Evolutionary conservation across 2,113 vertebrate species (phyloP), one percentile per base, ranked within the genome.

Genomic region (Pogona vitticeps): DNA sequence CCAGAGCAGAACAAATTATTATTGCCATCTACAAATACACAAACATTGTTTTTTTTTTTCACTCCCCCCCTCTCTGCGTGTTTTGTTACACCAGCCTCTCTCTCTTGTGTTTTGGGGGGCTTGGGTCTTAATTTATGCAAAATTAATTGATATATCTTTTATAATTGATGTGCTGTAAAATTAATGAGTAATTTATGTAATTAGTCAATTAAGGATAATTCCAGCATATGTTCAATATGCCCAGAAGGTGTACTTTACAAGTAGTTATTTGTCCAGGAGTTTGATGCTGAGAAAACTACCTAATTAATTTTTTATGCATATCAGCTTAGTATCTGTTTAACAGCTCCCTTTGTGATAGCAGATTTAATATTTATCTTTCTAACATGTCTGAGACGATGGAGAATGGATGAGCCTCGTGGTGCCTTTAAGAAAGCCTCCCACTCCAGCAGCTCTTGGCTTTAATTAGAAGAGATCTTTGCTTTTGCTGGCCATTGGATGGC

Each of bases 151-250:
- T 99, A 99, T 99, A 99, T 99, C 98, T 99, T 98, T 99, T 99
- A 99, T 99, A 99, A 99, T 99, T 99, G 99, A 99, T 99, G 99
- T 99, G 99, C 98, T 99, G 98, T 99, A 99, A 99, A 99, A 99
- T 99, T 99, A 99, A 99, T 99, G 99, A 99, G 98, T 99, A 99
- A 99, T 99, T 99, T 99, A 99, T 99, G 99, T 99, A 99, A 99
- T 99, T 99, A 99, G 99, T 99, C 99, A 99, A 99, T 99, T 99
- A 99, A 99, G 98, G 98, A 98, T 99, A 99, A 99, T 99, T 99
- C 98, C 97, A 98, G 98, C 98, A 99, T 99, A 99, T 99, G 99
- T 98, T 99, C 98, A 96, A 96, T 98, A 99, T 99, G 99, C 99
- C 99, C 98, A 99, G 98, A 99, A 99, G 99, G 99, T 99, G 98